A percentile compares a stretch with the other conserved stretches of the same genome.
phyloP scores from a whole-genome alignment of 1,140 invertebrate genomes.

The Apis florea region DNA sequence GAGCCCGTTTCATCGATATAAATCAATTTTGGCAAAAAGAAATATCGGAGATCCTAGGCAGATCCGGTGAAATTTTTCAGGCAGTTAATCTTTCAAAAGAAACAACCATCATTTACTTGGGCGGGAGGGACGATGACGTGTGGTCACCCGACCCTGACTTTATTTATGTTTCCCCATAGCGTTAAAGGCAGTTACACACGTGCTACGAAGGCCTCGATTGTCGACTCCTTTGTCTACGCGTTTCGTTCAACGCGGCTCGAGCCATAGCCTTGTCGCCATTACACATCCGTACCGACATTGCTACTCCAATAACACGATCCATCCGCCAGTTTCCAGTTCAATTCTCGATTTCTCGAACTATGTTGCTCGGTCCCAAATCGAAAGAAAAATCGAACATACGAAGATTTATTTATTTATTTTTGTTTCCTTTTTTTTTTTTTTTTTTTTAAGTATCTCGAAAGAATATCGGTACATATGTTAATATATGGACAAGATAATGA shows the following conservation, averaged over 20 bases:
- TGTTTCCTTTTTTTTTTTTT: too few species aligned
- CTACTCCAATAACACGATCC: neutral
- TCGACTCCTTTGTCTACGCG: slow-evolving; percentile 63
- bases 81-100: neutral
- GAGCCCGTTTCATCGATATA: too few species aligned
- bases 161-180: slow-evolving; percentile 73
- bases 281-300: slow-evolving; percentile 27
- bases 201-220: slow-evolving; percentile 57
- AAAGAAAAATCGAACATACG: too few species aligned
- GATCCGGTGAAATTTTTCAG: slow-evolving; percentile 2
- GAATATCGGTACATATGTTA: too few species aligned
- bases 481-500: too few species aligned
- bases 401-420: too few species aligned
- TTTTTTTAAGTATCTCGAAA: too few species aligned
- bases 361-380: slow-evolving; percentile 13
- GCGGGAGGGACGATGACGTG: slow-evolving; percentile 54
- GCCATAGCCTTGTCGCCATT: slow-evolving; percentile 43
- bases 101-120: slow-evolving; percentile 22
- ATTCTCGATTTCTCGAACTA: neutral
- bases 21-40: neutral
- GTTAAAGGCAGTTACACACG: slow-evolving; percentile 61
- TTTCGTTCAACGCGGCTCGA: slow-evolving; percentile 59
- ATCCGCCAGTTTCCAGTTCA: neutral
- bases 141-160: slow-evolving; percentile 72
- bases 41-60: neutral